These are phyloP conservation scores for Gadus macrocephalus DNA, from an alignment of 2,113 vertebrate genomes.

Conservation along the genomic window DNA sequence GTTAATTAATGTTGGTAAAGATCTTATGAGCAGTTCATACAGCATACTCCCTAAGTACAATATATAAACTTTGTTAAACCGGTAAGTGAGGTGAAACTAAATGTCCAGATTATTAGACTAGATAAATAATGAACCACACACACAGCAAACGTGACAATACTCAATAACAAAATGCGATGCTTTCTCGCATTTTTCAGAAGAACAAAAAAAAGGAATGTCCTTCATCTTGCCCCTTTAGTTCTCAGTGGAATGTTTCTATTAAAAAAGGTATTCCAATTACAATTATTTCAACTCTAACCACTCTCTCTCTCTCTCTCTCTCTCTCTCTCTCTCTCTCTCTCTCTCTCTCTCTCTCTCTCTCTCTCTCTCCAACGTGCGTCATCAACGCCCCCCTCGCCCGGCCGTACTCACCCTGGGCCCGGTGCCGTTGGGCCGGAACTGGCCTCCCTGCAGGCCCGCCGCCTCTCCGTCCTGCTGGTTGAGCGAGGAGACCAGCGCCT, in stretches of 20 bases:
- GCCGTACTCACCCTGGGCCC: conserved; percentile 80
- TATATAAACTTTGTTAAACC: no score
- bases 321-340: neutral
- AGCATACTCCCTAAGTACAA: no score
- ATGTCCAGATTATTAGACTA: no score
- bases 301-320: neutral
- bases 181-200: no score
- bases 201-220: neutral
- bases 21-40: no score
- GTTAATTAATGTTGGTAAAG: no score
- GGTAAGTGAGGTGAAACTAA: no score
- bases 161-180: no score
- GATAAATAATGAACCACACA: no score
- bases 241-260: neutral
- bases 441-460: conserved; percentile 78
- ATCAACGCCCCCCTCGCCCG: neutral
- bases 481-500: conserved; percentile 90
- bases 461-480: conserved; percentile 93
- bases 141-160: no score
- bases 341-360: neutral
- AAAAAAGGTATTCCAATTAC: no score
- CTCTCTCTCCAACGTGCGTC: no score
- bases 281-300: neutral
- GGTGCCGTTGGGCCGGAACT: conserved; percentile 62
- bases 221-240: neutral